Evolutionary conservation across 2,888 invertebrate genomes (phyloP).

Genomic region (Seira musarum): DNA sequence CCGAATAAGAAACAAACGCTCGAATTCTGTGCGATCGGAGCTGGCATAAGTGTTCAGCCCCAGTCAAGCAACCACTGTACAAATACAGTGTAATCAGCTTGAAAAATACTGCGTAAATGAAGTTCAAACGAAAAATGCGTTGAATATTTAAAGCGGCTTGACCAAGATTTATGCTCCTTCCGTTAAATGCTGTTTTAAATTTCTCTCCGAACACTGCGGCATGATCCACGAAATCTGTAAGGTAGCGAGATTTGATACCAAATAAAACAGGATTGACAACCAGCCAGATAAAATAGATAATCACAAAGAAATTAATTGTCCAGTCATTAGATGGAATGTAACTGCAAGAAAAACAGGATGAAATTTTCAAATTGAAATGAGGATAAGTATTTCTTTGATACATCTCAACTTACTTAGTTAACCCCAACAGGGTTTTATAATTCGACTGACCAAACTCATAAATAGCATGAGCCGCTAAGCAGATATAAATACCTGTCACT

Average conservation of each 20-base stretch:
- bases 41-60: not conserved
- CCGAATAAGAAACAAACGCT: not conserved
- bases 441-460: not conserved
- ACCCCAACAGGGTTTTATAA: not conserved
- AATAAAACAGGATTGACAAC: constrained; percentile 26
- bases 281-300: constrained; percentile 24
- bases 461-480: not conserved
- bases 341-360: no score
- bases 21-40: not conserved
- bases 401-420: constrained; percentile 3
- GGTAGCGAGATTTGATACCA: not conserved
- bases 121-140: not conserved
- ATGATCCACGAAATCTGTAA: constrained; percentile 15
- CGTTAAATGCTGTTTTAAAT: constrained; percentile 6
- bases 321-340: not conserved
- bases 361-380: no score
- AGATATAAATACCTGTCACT: not conserved
- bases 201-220: not conserved
- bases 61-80: constrained; percentile 14
- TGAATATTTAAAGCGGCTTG: not conserved
- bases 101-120: not conserved
- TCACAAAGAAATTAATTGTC: not conserved
- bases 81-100: not conserved
- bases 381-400: not conserved
- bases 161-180: constrained; percentile 4